Percentiles rank a stretch among this genome's conserved stretches.
These are phyloP conservation scores for Tholera decimalis DNA, from an alignment of 2,888 invertebrate genomes.

Conservation along the genomic window DNA sequence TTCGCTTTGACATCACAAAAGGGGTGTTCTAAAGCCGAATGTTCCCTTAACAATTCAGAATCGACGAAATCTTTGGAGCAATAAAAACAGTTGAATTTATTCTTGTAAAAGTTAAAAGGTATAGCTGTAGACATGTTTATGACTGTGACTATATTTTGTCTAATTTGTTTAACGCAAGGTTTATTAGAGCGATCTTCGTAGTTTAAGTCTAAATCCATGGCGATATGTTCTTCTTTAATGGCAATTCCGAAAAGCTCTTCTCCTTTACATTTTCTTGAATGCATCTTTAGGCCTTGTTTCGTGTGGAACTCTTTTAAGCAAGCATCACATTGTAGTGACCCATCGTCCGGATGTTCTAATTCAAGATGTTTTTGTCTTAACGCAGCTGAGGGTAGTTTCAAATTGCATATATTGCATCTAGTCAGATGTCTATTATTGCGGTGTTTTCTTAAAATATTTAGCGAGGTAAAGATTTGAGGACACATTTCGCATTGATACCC, in stretches of 20 bases:
- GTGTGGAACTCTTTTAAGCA: constrained; percentile 87
- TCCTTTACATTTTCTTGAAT: constrained; percentile 82
- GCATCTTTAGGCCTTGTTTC: constrained; percentile 86
- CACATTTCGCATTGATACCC: constrained; percentile 85
- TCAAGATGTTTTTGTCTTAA: constrained; percentile 86
- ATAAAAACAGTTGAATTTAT: constrained; percentile 88
- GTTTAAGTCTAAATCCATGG: constrained; percentile 80
- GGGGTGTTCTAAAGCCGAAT: constrained; percentile 83
- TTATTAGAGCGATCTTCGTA: constrained; percentile 77
- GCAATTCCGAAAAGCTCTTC: constrained; percentile 75
- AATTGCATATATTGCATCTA: constrained; percentile 81
- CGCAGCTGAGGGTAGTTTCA: constrained; percentile 83
- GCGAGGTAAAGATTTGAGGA: constrained; percentile 80
- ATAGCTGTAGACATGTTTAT: constrained; percentile 88
- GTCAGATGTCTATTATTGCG: constrained; percentile 83
- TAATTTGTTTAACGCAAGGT: constrained; percentile 85
- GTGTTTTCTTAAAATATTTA: constrained; percentile 85
- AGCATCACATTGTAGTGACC: constrained; percentile 82
- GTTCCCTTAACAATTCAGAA: constrained; percentile 84
- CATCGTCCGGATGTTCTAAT: constrained; percentile 85
- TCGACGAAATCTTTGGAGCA: constrained; percentile 87
- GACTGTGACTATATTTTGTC: constrained; percentile 85
- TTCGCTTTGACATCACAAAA: constrained; percentile 84
- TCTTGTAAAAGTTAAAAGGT: constrained; percentile 88
- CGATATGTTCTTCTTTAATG: constrained; percentile 79